Conservation (phyloP, 2,797 vertebrate genomes). For the Iguana delicatissima region DNA sequence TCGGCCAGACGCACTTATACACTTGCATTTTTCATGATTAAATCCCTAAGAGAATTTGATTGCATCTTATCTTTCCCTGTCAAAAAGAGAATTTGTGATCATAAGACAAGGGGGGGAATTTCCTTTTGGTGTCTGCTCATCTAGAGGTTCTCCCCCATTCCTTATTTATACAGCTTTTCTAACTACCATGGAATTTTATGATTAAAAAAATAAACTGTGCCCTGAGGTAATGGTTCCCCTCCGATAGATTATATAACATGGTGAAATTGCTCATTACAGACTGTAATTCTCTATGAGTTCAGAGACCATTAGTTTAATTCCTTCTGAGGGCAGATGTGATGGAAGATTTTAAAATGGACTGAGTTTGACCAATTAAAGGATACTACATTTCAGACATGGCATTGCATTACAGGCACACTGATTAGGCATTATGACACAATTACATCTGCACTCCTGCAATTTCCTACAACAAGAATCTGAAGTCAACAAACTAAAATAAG, state of each 20-base stretch:
- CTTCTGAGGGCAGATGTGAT: conserved; percentile 33
- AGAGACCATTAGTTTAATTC: conserved; percentile 61
- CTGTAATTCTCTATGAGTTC: conserved; percentile 60
- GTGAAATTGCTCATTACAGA: conserved; percentile 64
- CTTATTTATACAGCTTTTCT: conserved; percentile 59
- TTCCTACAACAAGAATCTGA: conserved; percentile 44
- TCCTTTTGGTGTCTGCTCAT: conserved; percentile 54
- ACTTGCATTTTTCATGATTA: conserved; percentile 59
- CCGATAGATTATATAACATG: conserved; percentile 66
- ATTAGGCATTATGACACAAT: conserved; percentile 5
- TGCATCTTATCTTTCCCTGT: conserved; percentile 60
- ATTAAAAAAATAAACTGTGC: conserved; percentile 56
- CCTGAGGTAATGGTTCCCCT: conserved; percentile 63
- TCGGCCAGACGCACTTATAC: conserved; percentile 52
- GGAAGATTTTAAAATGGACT: conserved; percentile 11
- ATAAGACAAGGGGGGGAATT: conserved; percentile 42
- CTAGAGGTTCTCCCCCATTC: conserved; percentile 24
- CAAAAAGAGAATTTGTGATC: conserved; percentile 59
- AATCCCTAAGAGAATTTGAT: conserved; percentile 32
- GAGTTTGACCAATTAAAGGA: conserved; percentile 39
- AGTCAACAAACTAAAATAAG: background rate
- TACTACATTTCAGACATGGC: conserved; percentile 30
- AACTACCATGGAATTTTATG: conserved; percentile 67
- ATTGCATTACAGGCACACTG: conserved; percentile 13
- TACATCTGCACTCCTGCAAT: conserved; percentile 38